These are phyloP conservation scores for Baccha elongata DNA, from an alignment of 2,888 invertebrate genomes.

Conservation along the genomic window DNA sequence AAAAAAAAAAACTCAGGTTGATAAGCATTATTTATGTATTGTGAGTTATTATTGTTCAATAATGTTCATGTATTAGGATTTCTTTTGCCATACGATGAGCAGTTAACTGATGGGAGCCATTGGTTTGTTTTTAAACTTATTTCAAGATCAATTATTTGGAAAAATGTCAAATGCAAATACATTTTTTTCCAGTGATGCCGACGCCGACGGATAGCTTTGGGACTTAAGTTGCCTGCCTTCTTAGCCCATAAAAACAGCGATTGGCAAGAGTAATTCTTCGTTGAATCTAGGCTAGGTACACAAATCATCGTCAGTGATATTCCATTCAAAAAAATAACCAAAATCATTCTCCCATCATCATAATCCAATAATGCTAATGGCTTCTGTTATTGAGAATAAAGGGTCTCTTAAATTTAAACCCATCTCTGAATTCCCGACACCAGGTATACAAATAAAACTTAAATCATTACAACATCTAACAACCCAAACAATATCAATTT, in stretches of 20 bases:
- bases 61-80: background rate
- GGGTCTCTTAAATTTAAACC: constrained; percentile 2
- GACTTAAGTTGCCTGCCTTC: too few species aligned
- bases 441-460: constrained; percentile 14
- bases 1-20: background rate
- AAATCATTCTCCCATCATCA: too few species aligned
- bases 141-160: background rate
- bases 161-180: background rate
- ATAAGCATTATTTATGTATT: constrained; percentile 4
- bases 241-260: too few species aligned
- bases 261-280: too few species aligned
- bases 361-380: constrained; percentile 39
- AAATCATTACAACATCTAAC: background rate
- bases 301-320: too few species aligned
- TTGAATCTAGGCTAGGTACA: too few species aligned
- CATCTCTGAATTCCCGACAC: constrained; percentile 1
- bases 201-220: too few species aligned
- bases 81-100: background rate
- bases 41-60: constrained; percentile 7
- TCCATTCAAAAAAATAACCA: too few species aligned
- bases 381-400: constrained; percentile 12
- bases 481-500: background rate
- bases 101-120: background rate
- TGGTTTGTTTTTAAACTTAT: background rate
- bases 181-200: too few species aligned